Base-by-base conservation (phyloP, 2,888 invertebrate species). In the Dynastes tityus region DNA sequence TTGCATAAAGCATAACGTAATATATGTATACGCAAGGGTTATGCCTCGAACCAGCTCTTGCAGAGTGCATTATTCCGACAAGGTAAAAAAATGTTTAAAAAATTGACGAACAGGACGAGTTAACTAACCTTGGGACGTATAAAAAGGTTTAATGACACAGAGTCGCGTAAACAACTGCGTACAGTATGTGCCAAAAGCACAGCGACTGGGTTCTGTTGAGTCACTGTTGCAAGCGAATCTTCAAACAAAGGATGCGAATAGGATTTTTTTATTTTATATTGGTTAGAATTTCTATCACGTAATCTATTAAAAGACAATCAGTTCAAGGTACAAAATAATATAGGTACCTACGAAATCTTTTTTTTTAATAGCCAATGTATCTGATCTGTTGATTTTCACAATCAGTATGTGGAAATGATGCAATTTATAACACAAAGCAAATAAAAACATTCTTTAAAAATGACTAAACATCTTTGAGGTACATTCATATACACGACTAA, bases 61-160 rank as follows among this genome's bases (percentile, higher is more conserved):
- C 61, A 61, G 73, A 74, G 73, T 74, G 73, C 73, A 74, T 74
- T 73, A 74, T 74, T 74, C 73, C 73, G 45, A 74, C 73, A 74
- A 74, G 73, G 73, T 74, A 61, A 74, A 74, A 71, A 74, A 74
- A 74, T 45, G 61, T 61, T 73, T 73, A 45, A 73, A 73, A 73
- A 73, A 73, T 73, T 73, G 73, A 74, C 61, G 73, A 74, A 74
- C 73, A 61, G 73, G 61, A 74, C 73, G 45, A 74, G 73, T 74
- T 73, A 73, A 74, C 73, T 74, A 74, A 74, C 73, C 73, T 74
- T 74, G 73, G 73, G 73, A 74, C 73, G 61, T 74, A 74, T 74
- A 74, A 74, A 74, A 74, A 74, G 73, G 73, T 74, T 74, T 74
- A 74, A 74, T 74, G 73, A 74, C 73, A 74, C 61, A 74, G 61